Base-by-base conservation (phyloP, 2,797 vertebrate genomes). In the Brotogeris chrysoptera region DNA sequence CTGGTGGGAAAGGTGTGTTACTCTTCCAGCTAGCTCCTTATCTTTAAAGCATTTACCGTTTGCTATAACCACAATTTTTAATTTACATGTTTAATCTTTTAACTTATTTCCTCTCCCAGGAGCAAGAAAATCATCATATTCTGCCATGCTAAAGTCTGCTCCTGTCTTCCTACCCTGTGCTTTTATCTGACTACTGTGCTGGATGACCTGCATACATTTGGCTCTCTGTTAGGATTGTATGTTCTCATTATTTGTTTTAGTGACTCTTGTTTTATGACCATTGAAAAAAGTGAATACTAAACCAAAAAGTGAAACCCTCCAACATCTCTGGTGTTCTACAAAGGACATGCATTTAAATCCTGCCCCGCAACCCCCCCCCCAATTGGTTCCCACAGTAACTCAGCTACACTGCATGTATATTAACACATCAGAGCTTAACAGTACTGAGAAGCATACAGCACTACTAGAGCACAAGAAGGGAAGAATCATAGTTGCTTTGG, bases 401-500 rank as follows among this genome's bases (percentile, higher is more conserved):
- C 83, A 38, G 71, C 61, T 76, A 41, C 2, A 1, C 64, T 72
- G 81, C 36, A 49, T 2, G 25, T 71, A 72, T 46, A 81, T 81
- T 87, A 88, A 57, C 80, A 86, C 79, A 86, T 87, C 65, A 93
- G 90, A 43, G 24, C 47, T 69, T 50, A 82, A 80, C 1, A 0
- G 53, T 46, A 68, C 52, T 20, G 55, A 66, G 64, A 65, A 84
- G 60, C 41, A 53, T 4, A 18, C 32, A 95, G 50, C 36, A 65
- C 50, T 52, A n/a, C 59, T 49, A 17, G 18, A 92, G 63, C 9
- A 55, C 32, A 84, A 90, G n/a, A 10, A 11, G 11, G 20, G 57
- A 92, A 83, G 76, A 88, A 72, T 84, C 77, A 36, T 30, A 83
- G 92, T 88, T 95, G 88, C 95, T 96, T 87, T 93, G 82, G 96